These are phyloP conservation scores for Acyrthosiphon pisum DNA, from an alignment of 1,140 invertebrate species.

Conservation along the genomic window DNA sequence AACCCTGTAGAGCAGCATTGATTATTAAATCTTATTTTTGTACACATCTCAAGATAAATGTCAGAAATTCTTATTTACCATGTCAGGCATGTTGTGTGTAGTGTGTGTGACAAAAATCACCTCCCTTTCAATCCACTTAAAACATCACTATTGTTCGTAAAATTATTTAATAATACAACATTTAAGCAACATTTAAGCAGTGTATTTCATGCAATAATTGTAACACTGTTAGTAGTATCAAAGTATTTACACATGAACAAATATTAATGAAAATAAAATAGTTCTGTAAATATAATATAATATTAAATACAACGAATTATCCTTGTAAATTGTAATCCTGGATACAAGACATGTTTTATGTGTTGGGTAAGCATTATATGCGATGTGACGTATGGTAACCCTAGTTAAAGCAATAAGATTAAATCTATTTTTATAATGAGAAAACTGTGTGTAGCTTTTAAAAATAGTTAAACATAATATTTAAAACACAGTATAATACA, in stretches of 20 bases:
- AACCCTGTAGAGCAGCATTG: not conserved
- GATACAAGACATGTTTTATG: not conserved
- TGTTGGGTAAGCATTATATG: not conserved
- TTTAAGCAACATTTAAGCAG: not conserved
- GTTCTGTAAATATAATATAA: not conserved
- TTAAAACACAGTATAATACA: not conserved
- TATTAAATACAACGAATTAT: not conserved
- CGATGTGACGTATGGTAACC: not conserved
- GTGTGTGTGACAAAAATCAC: not conserved
- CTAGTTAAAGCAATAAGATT: constrained; percentile 4
- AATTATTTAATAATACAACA: not conserved
- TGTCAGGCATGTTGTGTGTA: not conserved
- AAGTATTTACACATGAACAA: not conserved
- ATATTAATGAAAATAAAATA: not conserved
- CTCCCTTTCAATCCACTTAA: not conserved
- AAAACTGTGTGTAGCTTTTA: not conserved
- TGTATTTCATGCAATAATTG: not conserved
- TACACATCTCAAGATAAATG: not conserved
- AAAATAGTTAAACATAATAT: not conserved
- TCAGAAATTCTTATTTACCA: not conserved
- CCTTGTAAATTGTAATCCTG: not conserved
- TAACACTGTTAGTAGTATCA: not conserved
- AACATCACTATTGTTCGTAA: not conserved
- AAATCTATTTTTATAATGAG: not conserved
- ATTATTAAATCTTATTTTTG: not conserved